Base-by-base conservation (phyloP, 2,888 invertebrate species). In the Brenthis daphne region DNA sequence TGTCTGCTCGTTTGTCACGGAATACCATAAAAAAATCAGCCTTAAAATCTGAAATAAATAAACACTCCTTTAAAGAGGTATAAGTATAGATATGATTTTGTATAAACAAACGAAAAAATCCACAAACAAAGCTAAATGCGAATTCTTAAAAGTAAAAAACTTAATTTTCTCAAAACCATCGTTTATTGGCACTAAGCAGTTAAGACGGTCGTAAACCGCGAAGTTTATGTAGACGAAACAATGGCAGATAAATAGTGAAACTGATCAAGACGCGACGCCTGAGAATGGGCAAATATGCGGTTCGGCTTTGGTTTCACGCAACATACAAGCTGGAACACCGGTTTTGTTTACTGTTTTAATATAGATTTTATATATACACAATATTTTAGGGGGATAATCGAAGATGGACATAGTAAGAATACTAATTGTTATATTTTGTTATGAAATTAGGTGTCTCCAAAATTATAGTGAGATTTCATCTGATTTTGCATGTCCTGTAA, bases 181-280 rank as follows among this genome's bases (percentile, higher is more conserved):
- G 74, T 86, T 87, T 86, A 86, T 79, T 77, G 79, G 76, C 71
- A 79, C 81, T 81, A 79, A 82, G 83, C 82, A 83, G 85, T 84
- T 85, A 85, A 80, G 83, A 83, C 68, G 78, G 66, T 80, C 87
- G 81, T 89, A 90, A 88, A 90, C 71, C 75, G 70, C 76, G 75
- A 78, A 84, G 84, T 88, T 90, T 88, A 89, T 84, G 85, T 71
- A 67, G 58, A 24, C 73, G 74, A 82, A 81, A 90, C 90, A 91
- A 91, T 89, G 77, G 88, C 76, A 85, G 82, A 90, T 91, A 91
- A 91, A 90, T 89, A 90, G 87, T 85, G 84, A 84, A 86, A 84
- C 82, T 87, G 85, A 88, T 87, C 83, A 85, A 81, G 79, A 71
- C 73, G 65, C 56, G 43, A 53, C 55, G 47, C 48, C 53, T 33